A percentile compares a stretch with the other conserved stretches of the same genome.
phyloP scores from a whole-genome alignment of 2,797 vertebrate genomes.

The Myotis myotis region DNA sequence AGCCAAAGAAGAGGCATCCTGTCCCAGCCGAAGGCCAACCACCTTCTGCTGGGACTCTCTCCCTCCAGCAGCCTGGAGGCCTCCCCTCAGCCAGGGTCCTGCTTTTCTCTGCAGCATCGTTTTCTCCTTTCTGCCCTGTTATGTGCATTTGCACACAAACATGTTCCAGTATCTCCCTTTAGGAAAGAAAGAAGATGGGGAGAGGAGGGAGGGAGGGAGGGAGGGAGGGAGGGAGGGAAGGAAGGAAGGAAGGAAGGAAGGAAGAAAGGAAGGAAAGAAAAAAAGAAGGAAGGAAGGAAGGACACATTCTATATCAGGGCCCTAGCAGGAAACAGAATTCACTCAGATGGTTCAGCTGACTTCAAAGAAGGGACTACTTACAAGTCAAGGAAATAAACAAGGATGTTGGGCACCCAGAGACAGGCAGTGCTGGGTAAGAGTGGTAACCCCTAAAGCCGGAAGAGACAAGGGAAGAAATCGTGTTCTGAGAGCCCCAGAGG shows the following conservation, averaged over 20 bases:
- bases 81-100: neutral
- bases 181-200: neutral
- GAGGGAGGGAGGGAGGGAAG: fast-evolving
- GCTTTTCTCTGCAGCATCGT: neutral
- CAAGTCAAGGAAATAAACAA: neutral
- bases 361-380: neutral
- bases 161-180: neutral
- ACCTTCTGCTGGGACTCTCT: neutral
- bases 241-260: neutral
- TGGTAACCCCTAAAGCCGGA: neutral
- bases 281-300: no score
- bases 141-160: neutral
- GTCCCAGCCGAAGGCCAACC: neutral
- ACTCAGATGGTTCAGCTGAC: neutral
- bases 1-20: neutral
- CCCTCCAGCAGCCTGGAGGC: neutral
- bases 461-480: neutral
- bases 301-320: neutral
- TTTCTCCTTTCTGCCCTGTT: neutral
- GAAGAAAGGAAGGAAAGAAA: neutral
- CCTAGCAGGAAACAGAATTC: neutral
- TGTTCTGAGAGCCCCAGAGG: neutral
- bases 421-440: neutral
- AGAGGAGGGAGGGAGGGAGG: neutral
- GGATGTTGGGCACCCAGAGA: neutral